These are phyloP conservation scores for Drosophila sp. DNA, from an alignment of 1,140 invertebrate genomes.

Conservation along the genomic window DNA sequence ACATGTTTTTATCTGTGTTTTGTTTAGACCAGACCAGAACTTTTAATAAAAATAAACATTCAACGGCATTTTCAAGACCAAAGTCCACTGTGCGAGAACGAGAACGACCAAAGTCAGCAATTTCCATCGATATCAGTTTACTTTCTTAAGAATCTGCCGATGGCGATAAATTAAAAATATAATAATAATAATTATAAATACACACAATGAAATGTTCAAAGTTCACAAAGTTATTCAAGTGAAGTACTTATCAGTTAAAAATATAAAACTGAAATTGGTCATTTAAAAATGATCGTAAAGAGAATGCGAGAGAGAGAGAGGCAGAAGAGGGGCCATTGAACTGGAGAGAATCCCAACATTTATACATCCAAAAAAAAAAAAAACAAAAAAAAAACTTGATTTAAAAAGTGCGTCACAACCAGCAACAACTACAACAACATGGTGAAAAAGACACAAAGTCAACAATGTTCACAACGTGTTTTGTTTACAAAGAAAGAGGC, in stretches of 20 bases:
- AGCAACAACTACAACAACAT: slow-evolving; percentile 18
- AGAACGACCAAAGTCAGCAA: neutral
- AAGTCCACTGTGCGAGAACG: slow-evolving; percentile 26
- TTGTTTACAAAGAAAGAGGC: slow-evolving; percentile 49
- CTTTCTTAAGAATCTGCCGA: slow-evolving; percentile 46
- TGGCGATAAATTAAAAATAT: slow-evolving; percentile 30
- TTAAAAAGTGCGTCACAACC: slow-evolving; percentile 16
- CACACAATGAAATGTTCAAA: slow-evolving; percentile 18
- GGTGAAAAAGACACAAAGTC: slow-evolving; percentile 16
- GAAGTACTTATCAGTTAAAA: neutral
- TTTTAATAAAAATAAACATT: slow-evolving; percentile 1
- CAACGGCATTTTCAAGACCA: slow-evolving; percentile 5
- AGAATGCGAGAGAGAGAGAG: neutral
- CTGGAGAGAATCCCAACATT: slow-evolving; percentile 18
- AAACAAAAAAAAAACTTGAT: slow-evolving; percentile 18
- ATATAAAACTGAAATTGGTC: slow-evolving; percentile 29
- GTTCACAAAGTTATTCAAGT: slow-evolving; percentile 25
- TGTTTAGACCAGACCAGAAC: slow-evolving; percentile 1
- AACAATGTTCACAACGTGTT: slow-evolving; percentile 44
- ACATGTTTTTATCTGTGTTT: neutral
- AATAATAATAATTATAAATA: neutral
- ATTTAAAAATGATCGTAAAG: slow-evolving; percentile 10
- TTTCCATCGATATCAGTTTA: slow-evolving; percentile 21
- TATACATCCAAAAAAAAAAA: neutral
- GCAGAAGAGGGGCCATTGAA: slow-evolving; percentile 46